phyloP scores from a whole-genome alignment of 2,113 vertebrate species.

The Pseudopodoces humilis region DNA sequence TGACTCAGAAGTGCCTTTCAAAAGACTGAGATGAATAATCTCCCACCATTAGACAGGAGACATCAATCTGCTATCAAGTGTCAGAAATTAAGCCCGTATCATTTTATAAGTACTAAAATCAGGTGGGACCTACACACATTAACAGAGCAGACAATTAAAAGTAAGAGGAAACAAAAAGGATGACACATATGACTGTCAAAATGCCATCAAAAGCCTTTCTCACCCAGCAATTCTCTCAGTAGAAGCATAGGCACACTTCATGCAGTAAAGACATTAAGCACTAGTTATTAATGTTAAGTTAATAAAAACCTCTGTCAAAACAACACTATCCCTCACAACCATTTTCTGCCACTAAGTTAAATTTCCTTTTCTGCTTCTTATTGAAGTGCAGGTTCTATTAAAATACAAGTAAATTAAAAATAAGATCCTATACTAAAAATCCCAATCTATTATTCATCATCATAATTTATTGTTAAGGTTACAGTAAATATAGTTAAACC shows the following conservation, averaged over 20 bases:
- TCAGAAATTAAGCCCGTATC: background rate
- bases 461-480: background rate
- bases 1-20: background rate
- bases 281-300: background rate
- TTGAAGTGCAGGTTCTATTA: background rate
- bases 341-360: background rate
- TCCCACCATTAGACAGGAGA: background rate
- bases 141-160: background rate
- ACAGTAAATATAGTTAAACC: background rate
- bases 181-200: background rate
- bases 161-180: background rate
- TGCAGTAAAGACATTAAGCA: background rate
- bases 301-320: background rate
- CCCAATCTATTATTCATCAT: background rate
- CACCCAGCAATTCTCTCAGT: background rate
- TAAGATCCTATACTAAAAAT: background rate
- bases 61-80: background rate
- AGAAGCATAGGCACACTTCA: background rate
- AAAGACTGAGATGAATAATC: background rate
- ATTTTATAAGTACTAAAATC: background rate
- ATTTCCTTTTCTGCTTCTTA: background rate
- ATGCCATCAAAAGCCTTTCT: background rate
- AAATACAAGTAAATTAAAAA: background rate
- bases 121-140: background rate
- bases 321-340: background rate